These are phyloP conservation scores for Numenius phaeopus DNA, from an alignment of 2,797 vertebrate species.

Conservation along the genomic window DNA sequence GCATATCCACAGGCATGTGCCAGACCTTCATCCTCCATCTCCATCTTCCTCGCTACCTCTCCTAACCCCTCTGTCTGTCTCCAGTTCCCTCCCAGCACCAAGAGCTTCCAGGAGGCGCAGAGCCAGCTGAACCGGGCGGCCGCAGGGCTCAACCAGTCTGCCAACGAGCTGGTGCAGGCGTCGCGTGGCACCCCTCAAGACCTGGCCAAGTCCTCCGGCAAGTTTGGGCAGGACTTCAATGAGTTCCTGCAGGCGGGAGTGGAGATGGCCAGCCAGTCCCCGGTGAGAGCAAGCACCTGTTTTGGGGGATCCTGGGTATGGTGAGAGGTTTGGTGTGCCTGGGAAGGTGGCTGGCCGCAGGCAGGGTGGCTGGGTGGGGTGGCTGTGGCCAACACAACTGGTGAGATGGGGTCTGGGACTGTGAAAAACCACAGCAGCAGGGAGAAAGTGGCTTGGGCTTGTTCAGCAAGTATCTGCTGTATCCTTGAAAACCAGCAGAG, in stretches of 20 bases:
- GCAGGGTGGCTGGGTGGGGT: background rate
- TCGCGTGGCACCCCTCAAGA: conserved; percentile 94
- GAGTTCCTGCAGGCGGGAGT: conserved; percentile 94
- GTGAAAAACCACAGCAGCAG: background rate
- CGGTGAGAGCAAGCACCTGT: conserved; percentile 76
- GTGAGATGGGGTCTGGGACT: background rate
- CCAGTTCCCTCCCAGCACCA: conserved; percentile 92
- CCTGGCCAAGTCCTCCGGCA: conserved; percentile 91
- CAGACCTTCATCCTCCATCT: background rate
- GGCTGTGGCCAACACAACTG: rapidly evolving
- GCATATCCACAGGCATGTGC: background rate
- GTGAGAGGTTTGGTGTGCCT: background rate
- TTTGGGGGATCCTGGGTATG: background rate
- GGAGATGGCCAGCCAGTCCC: conserved; percentile 96
- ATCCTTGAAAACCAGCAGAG: background rate
- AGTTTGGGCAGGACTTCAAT: conserved; percentile 95
- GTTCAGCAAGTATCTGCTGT: rapidly evolving
- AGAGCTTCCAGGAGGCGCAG: conserved; percentile 95
- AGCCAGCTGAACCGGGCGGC: conserved; percentile 91
- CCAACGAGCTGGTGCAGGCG: conserved; percentile 94
- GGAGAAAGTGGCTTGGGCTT: background rate
- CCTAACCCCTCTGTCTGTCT: background rate
- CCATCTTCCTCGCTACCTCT: background rate
- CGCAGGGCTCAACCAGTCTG: conserved; percentile 93
- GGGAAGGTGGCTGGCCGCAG: background rate